phyloP scores from a whole-genome alignment of 2,113 vertebrate species.

The Smithornis capensis region DNA sequence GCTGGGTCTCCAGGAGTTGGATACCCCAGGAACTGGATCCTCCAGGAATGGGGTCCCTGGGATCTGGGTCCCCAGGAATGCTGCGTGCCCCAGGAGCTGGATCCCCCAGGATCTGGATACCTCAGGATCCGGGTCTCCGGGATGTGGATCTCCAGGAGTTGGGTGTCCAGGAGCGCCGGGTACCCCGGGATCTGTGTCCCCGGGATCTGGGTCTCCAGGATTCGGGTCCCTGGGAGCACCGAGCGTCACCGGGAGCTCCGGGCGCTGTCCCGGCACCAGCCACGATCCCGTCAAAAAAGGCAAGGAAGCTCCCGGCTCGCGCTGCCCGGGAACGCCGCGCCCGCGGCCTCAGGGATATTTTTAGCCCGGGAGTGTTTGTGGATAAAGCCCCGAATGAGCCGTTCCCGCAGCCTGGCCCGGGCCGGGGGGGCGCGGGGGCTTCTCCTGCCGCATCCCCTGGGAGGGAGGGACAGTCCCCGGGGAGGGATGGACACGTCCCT shows the following conservation, averaged over 20 bases:
- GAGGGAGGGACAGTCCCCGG: not conserved
- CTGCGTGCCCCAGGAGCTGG: not conserved
- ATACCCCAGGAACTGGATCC: too few species aligned
- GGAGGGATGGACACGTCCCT: not conserved
- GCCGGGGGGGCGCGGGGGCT: rapidly evolving
- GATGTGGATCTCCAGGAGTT: not conserved
- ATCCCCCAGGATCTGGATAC: not conserved
- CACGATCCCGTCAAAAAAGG: conserved; percentile 8
- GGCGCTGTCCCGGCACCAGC: not conserved
- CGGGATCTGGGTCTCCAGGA: rapidly evolving
- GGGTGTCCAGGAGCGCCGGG: too few species aligned
- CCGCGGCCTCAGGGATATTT: not conserved
- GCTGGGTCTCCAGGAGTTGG: not conserved
- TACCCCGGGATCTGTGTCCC: not conserved
- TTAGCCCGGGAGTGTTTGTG: not conserved
- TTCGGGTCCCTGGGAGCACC: rapidly evolving
- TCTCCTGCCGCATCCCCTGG: rapidly evolving
- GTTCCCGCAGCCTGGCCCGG: not conserved
- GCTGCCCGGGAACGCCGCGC: not conserved
- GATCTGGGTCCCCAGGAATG: not conserved
- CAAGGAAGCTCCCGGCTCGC: not conserved
- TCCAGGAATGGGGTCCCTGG: too few species aligned
- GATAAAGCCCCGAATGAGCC: not conserved
- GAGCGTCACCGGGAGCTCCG: not conserved
- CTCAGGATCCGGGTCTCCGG: not conserved